These are phyloP conservation scores for Drosophila limbata DNA, from an alignment of 2,888 invertebrate genomes.

Conservation along the genomic window DNA sequence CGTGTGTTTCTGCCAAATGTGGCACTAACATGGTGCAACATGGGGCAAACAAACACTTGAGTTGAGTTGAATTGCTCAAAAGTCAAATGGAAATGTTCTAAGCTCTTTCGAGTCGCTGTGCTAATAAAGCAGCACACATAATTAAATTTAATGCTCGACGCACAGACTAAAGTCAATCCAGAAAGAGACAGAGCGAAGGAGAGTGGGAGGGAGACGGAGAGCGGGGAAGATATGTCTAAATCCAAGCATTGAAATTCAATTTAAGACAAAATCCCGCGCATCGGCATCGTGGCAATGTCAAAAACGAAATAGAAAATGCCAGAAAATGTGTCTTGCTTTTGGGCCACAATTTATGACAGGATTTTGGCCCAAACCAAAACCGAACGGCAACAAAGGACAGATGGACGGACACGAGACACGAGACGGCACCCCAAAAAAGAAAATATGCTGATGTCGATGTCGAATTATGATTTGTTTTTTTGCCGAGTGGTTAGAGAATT, in stretches of 20 bases:
- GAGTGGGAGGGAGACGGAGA: background rate
- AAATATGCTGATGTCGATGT: constrained; percentile 81
- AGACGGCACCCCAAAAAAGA: constrained; percentile 57
- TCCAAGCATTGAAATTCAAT: constrained; percentile 77
- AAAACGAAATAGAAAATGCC: constrained; percentile 69
- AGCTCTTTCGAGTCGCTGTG: constrained; percentile 34
- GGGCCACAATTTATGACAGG: constrained; percentile 76
- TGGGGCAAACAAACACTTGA: constrained; percentile 30
- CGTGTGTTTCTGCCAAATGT: constrained; percentile 54
- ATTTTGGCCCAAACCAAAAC: constrained; percentile 50
- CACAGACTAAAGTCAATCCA: constrained; percentile 39
- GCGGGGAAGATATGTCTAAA: constrained; percentile 53
- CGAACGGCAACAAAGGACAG: constrained; percentile 32
- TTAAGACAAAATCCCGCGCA: constrained; percentile 78
- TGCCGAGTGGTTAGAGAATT: constrained; percentile 42
- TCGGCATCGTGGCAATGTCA: constrained; percentile 50
- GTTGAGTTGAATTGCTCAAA: constrained; percentile 21
- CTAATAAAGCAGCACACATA: constrained; percentile 71
- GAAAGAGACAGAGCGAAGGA: constrained; percentile 7
- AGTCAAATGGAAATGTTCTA: constrained; percentile 43
- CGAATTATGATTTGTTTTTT: constrained; percentile 81
- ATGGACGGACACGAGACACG: constrained; percentile 36
- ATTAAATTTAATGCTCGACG: constrained; percentile 74
- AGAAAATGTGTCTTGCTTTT: constrained; percentile 69
- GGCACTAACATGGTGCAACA: constrained; percentile 31